phyloP scores from a whole-genome alignment of 2,888 invertebrate species.

The Clanis bilineata region DNA sequence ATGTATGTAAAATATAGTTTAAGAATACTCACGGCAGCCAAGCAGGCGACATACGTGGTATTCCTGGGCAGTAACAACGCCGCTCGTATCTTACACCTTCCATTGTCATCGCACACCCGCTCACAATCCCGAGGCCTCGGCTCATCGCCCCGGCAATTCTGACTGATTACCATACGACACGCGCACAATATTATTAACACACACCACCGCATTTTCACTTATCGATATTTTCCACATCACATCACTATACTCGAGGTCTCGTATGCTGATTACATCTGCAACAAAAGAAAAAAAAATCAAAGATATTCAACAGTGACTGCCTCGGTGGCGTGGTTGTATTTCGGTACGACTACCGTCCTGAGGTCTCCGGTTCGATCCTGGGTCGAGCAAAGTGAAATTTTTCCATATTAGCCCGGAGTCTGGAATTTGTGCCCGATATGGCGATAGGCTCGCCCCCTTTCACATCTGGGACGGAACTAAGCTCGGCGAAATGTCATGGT shows the following conservation, averaged over 20 bases:
- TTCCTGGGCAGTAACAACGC: conserved; percentile 85
- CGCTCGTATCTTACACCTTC: conserved; percentile 84
- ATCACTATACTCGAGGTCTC: conserved; percentile 1
- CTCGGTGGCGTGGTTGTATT: too few species aligned
- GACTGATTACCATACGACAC: conserved; percentile 35
- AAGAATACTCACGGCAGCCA: conserved; percentile 71
- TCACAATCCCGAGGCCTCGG: conserved; percentile 68
- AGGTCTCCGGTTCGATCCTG: too few species aligned
- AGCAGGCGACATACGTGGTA: conserved; percentile 76
- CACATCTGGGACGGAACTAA: too few species aligned
- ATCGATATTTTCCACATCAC: conserved; percentile 16
- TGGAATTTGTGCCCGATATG: too few species aligned
- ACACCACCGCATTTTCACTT: conserved; percentile 53
- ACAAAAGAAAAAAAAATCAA: conserved; percentile 17
- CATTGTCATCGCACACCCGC: conserved; percentile 68
- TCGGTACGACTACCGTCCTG: too few species aligned
- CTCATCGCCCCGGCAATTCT: conserved; percentile 68
- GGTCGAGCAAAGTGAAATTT: too few species aligned
- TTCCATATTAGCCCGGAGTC: too few species aligned
- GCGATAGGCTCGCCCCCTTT: too few species aligned
- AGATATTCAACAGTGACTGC: too few species aligned
- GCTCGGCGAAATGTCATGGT: too few species aligned
- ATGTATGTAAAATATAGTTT: too few species aligned
- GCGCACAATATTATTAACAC: conserved; percentile 45
- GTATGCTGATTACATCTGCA: conserved; percentile 17